Percentiles rank a stretch among this genome's conserved stretches.
Conservation (phyloP, 2,113 vertebrate species). For the Siphamia tubifer region DNA sequence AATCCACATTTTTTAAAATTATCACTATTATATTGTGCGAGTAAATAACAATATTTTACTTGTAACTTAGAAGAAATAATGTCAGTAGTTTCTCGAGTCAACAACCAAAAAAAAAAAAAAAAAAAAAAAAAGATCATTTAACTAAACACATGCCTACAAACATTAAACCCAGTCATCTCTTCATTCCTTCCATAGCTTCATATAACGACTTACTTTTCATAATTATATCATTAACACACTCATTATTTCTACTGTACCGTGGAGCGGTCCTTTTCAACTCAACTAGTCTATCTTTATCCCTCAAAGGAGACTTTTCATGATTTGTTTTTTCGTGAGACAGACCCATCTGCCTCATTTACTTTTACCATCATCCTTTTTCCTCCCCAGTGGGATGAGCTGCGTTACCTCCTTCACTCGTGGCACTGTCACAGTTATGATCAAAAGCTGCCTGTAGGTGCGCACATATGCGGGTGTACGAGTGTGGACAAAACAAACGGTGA, state of each 20-base stretch:
- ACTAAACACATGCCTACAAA: no score
- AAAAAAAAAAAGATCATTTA: no score
- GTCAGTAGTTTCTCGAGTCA: no score
- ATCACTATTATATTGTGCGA: no score
- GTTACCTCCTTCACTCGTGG: slow-evolving; percentile 57
- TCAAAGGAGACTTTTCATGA: slow-evolving; percentile 48
- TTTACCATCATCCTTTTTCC: slow-evolving; percentile 53
- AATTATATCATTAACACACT: not conserved
- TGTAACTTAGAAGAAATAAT: no score
- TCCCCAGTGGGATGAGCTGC: slow-evolving; percentile 47
- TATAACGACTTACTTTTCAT: not conserved
- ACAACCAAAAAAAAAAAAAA: no score
- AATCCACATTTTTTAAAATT: no score
- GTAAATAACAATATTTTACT: no score
- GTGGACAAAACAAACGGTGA: slow-evolving; percentile 64
- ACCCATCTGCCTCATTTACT: slow-evolving; percentile 68
- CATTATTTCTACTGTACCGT: not conserved
- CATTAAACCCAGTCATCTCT: no score
- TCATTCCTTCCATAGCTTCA: no score
- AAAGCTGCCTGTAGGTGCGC: slow-evolving; percentile 25
- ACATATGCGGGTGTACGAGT: slow-evolving; percentile 25
- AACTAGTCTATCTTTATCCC: slow-evolving; percentile 27
- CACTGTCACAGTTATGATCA: slow-evolving; percentile 60
- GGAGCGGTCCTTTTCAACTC: slow-evolving; percentile 26
- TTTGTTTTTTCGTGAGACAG: slow-evolving; percentile 25